Evolutionary conservation across 2,797 vertebrate species (phyloP), one percentile per base, ranked within the genome.

Genomic region (Sciurus carolinensis): DNA sequence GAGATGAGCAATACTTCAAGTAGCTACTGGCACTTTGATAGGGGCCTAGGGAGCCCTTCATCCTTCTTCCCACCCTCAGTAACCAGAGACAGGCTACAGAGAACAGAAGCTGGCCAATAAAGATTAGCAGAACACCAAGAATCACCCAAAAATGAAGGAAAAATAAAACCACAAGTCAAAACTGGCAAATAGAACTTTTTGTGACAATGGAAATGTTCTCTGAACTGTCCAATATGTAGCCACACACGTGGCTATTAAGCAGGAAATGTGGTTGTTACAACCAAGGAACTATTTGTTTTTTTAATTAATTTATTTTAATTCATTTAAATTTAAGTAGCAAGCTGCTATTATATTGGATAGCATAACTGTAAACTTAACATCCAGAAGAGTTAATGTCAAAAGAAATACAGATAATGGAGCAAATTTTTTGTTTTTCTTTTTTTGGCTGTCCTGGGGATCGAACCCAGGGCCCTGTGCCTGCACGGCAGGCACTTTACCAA

Each of bases 281-380:
- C n/a, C 26, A 24, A 95, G 64, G n/a, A 87, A 88, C 30, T 7
- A 11, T 76, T 86, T 80, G 57, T 24, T 59, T 59, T 59, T 59
- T 59, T 22, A 14, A 64, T 81, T 97, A 11, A 64, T 85, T 92
- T 36, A 59, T 39, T 44, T 57, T 5, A 7, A 83, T 67, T 59
- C 52, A 72, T 66, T 85, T 85, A 59, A 59, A 87, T 84, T 50
- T 84, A 87, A 92, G 67, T 75, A 89, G 30, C 47, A 93, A 91
- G n/a, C n/a, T 85, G 28, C 33, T 93, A 50, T 44, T 44, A 6
- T 91, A 79, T 54, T 95, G 76, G 39, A 42, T 71, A 90, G 22
- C 57, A 36, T 64, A 89, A n/a, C 44, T 93, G 64, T 90, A 89
- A 79, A 54, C 28, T 80, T 77, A 86, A 90, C 66, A 71, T n/a